Base-by-base conservation (phyloP, 2,888 invertebrate species). In the Syrista parreyssii region DNA sequence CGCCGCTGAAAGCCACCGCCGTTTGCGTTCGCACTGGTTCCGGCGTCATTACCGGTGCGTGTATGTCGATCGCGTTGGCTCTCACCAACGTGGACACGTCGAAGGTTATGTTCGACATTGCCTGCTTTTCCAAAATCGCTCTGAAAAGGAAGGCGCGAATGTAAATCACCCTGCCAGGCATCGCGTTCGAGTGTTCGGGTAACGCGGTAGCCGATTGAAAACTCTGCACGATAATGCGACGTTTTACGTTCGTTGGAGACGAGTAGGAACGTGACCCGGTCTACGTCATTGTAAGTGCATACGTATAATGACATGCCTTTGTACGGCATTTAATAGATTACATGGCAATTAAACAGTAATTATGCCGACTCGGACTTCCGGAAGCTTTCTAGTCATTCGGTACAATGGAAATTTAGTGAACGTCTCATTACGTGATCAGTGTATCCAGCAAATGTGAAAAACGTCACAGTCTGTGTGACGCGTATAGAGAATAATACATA, bases 21-120 rank as follows among this genome's bases (percentile, higher is more conserved):
- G 93, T 92, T 83, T 93, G 93, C 34, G 93, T 92, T 88, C 93
- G 89, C 78, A 92, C 91, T 1, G 92, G 92, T 55, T 92, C 92
- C 11, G 92, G 89, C 12, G 92, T 88, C 78, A 92, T 91, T 40
- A 94, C 89, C 0, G 95, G 95, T 78, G 93, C 93, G 84, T 95
- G 94, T 35, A 96, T 94, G 80, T 94, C 94, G 79, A 94, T 93
- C 0, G 95, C 96, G 4, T 94, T 94, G 36, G 95, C 95, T 68
- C 95, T 94, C 3, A 96, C 93, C 75, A 94, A 93, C 33, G 94
- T 94, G 1, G 96, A 95, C 1, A 96, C 93, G 78, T 94, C 95
- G 85, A 94, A 94, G 3, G 95, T 95, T 72, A 96, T 93, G 86
- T 95, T 95, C 36, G 94, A 93, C 90, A 94, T 93, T 1, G 95